Evolutionary conservation across 2,888 invertebrate species (phyloP).

Genomic region (Mimumesa dahlbomi): DNA sequence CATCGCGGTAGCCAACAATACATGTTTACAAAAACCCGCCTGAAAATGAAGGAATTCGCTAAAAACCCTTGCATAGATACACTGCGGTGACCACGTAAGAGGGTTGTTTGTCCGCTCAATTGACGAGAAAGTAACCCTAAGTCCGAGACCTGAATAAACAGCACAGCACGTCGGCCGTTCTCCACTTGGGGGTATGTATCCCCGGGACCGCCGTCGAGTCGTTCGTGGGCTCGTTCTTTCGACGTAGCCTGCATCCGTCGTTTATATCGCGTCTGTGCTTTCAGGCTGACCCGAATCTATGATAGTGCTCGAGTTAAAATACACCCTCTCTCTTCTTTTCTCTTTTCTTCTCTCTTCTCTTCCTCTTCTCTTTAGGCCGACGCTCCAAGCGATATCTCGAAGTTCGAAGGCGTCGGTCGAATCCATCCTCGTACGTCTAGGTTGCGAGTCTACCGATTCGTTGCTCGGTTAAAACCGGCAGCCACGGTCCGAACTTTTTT

Average conservation of each 20-base stretch:
- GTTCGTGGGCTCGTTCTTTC: too few species aligned
- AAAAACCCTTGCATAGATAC: too few species aligned
- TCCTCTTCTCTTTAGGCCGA: slow-evolving; percentile 45
- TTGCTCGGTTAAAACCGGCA: slow-evolving; percentile 65
- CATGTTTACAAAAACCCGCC: too few species aligned
- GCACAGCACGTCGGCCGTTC: slow-evolving; percentile 3
- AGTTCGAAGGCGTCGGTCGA: slow-evolving; percentile 61
- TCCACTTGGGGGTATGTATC: slow-evolving; percentile 21
- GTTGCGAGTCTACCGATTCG: slow-evolving; percentile 60
- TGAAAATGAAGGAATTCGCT: too few species aligned
- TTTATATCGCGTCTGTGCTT: slow-evolving; percentile 42
- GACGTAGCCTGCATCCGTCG: too few species aligned
- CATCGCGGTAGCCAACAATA: too few species aligned
- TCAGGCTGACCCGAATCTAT: slow-evolving; percentile 60
- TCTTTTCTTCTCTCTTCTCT: slow-evolving; percentile 33
- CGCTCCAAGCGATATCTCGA: slow-evolving; percentile 54
- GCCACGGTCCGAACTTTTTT: slow-evolving; percentile 67
- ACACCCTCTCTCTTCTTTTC: slow-evolving; percentile 18
- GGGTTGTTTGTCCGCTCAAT: neutral
- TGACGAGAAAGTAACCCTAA: slow-evolving; percentile 12
- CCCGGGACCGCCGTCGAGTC: too few species aligned
- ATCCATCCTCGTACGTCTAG: slow-evolving; percentile 38
- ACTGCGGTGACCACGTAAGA: too few species aligned
- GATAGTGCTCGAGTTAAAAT: slow-evolving; percentile 56
- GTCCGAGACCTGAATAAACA: slow-evolving; percentile 8